These are phyloP conservation scores for Malurus leucopterus DNA, from an alignment of 2,797 vertebrate genomes.

Conservation along the genomic window DNA sequence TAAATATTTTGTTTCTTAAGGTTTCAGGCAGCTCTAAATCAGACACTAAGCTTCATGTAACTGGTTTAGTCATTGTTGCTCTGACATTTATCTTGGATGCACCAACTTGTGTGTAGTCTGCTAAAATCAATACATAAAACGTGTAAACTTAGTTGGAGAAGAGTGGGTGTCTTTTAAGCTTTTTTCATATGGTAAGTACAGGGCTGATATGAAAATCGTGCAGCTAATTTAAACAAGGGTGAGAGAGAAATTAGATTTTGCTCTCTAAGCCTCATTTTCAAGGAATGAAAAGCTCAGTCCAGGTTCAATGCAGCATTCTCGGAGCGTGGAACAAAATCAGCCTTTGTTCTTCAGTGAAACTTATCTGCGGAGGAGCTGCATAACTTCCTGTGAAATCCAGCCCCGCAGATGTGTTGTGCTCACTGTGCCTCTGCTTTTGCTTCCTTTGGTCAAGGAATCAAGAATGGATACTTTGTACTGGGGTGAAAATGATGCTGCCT, in stretches of 20 bases:
- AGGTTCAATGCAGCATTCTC: constrained; percentile 69
- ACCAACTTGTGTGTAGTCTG: not conserved
- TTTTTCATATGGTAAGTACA: not conserved
- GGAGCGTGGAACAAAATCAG: constrained; percentile 62
- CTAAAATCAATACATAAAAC: not conserved
- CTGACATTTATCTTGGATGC: not conserved
- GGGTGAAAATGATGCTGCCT: constrained; percentile 65
- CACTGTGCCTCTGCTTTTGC: constrained; percentile 23
- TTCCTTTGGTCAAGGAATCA: constrained; percentile 54
- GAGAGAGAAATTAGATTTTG: not conserved
- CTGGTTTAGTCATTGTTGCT: not conserved
- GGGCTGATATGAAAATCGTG: constrained; percentile 2
- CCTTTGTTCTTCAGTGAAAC: constrained; percentile 74
- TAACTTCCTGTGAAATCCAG: constrained; percentile 72
- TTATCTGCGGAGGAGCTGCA: constrained; percentile 69
- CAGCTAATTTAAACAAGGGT: not conserved
- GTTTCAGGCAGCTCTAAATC: not conserved
- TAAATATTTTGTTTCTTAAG: constrained; percentile 4
- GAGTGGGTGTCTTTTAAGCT: not conserved
- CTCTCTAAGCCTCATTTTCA: constrained; percentile 41
- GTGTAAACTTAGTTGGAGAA: not conserved
- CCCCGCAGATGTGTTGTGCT: constrained; percentile 62
- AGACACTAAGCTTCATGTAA: not conserved
- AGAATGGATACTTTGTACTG: constrained; percentile 76
- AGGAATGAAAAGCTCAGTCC: constrained; percentile 43